Evolutionary conservation across 2,113 vertebrate genomes (phyloP).

Genomic region (Colinus virginianus): DNA sequence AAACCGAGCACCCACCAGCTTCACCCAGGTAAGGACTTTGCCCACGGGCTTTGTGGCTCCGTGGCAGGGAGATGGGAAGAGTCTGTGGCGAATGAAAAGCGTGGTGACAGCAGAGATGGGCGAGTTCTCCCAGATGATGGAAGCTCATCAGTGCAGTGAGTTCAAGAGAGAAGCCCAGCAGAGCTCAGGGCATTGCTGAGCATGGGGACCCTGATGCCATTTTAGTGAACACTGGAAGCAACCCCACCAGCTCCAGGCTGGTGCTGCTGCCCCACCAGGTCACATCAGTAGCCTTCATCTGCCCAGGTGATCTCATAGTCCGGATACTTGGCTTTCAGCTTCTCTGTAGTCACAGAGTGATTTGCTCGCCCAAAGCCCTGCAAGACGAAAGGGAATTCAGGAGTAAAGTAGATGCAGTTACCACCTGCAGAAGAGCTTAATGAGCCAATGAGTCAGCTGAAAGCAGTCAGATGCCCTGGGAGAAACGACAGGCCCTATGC

Average conservation of each 20-base stretch:
- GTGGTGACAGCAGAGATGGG: fast-evolving
- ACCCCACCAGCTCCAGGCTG: neutral
- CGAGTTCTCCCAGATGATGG: fast-evolving
- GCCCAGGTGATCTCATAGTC: conserved; percentile 93
- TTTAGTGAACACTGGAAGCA: fast-evolving
- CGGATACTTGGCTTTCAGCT: conserved; percentile 87
- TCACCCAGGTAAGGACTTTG: neutral
- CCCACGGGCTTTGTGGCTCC: neutral
- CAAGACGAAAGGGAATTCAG: neutral
- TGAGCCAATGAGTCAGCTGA: fast-evolving
- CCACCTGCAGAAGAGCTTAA: fast-evolving
- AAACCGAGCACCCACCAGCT: neutral
- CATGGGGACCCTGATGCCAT: neutral
- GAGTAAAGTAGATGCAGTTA: fast-evolving
- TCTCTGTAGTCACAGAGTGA: conserved; percentile 87
- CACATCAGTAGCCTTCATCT: conserved; percentile 90
- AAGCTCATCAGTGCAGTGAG: too few relatives aligned
- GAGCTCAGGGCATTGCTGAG: fast-evolving
- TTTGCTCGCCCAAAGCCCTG: conserved; percentile 94
- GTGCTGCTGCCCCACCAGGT: fast-evolving
- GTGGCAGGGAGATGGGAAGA: neutral
- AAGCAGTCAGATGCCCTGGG: fast-evolving
- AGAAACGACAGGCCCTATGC: neutral
- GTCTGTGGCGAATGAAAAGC: fast-evolving
- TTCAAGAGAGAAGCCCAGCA: neutral